Base-by-base conservation (phyloP, 2,797 vertebrate species). In the Tragopan temminckii region DNA sequence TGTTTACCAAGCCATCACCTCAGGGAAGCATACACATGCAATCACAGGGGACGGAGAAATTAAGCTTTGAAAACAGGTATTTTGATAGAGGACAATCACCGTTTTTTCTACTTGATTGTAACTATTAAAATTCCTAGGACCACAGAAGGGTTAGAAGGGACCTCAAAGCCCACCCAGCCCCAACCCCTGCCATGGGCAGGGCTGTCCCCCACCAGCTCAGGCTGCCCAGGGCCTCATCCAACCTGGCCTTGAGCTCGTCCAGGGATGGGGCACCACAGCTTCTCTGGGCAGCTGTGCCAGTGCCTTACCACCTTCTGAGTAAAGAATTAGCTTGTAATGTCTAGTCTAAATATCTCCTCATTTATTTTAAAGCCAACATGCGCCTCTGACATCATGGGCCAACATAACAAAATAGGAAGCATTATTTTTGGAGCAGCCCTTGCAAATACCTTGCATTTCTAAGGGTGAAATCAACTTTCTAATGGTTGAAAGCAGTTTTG, bases 21-120 rank as follows among this genome's bases (percentile, higher is more conserved):
- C 61, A 71, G 58, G 18, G 64, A 72, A 93, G 59, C 3, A 1
- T 0, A 31, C 0, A 2, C 0, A 2, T 35, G 64, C 53, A 17
- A 35, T 13, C 21, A 58, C 0, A 0, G 3, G 14, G 21, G 12
- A 85, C 40, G 66, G 11, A 53, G 19, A 64, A 85, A 66, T 10
- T 11, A 31, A 53, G 9, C 64, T 58, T 42, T 17, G 48, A 71
- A 64, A 61, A 61, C 16, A 13, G 29, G 1, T 43, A 50, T 71
- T 64, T 75, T 43, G 77, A 67, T n/a, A 58, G 13, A 25, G 70
- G 48, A 25, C 13, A 67, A 82, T 7, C 6, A 36, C 29, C 29
- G 7, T 7, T 66, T 19, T 6, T 43, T n/a, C 25, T 15, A 25
- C 19, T 52, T 6, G 3, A 83, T 57, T 29, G 13, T 61, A 62